phyloP scores from a whole-genome alignment of 2,797 vertebrate species.

The Spea hammondii region DNA sequence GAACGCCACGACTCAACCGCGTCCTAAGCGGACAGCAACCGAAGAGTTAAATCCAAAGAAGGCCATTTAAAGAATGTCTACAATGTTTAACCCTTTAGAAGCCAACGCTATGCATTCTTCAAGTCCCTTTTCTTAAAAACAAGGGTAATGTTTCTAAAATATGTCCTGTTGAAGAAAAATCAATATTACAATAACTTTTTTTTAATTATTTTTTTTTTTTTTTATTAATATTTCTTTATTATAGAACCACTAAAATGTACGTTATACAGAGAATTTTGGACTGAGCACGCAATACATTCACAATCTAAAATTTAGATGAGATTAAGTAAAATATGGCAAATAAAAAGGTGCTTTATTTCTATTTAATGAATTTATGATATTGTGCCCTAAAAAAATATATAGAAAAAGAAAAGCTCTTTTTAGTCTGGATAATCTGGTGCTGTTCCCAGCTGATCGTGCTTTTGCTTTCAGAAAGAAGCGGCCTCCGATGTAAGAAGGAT shows the following conservation, averaged over 20 bases:
- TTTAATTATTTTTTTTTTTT: background rate
- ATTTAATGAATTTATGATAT: background rate
- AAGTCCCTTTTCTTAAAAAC: no score
- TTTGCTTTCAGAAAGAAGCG: constrained; percentile 19
- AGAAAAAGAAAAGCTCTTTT: background rate
- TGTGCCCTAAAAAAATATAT: background rate
- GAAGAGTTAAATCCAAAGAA: constrained; percentile 9
- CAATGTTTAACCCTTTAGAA: background rate
- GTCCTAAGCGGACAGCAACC: background rate
- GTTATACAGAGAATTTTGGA: no score
- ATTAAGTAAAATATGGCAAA: no score
- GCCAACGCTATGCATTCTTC: no score
- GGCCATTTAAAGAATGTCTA: background rate
- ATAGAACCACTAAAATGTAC: no score
- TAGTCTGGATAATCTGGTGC: background rate
- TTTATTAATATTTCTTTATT: background rate
- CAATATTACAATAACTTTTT: constrained; percentile 1
- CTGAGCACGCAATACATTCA: no score
- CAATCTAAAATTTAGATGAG: no score
- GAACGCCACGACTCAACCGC: background rate
- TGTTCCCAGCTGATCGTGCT: background rate
- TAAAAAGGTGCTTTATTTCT: no score
- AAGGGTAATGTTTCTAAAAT: background rate
- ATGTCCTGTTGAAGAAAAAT: background rate
- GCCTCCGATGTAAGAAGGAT: constrained; percentile 30